Conservation (phyloP, 1,140 invertebrate species). For the Latrodectus geometricus region DNA sequence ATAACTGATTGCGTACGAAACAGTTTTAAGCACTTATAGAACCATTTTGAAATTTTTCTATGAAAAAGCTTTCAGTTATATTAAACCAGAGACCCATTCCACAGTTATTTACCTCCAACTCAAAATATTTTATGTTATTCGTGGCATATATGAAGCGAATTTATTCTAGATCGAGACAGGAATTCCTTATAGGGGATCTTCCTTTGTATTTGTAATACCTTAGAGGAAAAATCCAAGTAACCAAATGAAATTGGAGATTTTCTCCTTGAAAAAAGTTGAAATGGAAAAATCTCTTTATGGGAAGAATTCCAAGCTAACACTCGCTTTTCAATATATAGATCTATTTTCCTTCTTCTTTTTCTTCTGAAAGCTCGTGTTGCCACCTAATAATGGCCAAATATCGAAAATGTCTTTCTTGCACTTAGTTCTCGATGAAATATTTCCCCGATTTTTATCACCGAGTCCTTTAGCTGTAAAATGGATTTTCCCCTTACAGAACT, state of each 20-base stretch:
- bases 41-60: too few species aligned
- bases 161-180: background rate
- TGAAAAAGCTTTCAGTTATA: too few species aligned
- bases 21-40: too few species aligned
- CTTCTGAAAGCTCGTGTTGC: background rate
- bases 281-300: background rate
- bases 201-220: background rate
- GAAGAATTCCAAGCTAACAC: background rate
- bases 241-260: background rate
- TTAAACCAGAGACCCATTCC: too few species aligned
- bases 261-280: background rate
- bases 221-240: background rate
- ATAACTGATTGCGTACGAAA: too few species aligned
- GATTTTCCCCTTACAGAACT: background rate
- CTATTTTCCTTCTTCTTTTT: background rate
- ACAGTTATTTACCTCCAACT: too few species aligned
- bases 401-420: background rate
- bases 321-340: slow-evolving; percentile 2
- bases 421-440: background rate
- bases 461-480: slow-evolving; percentile 1
- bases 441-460: background rate
- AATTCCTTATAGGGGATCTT: background rate
- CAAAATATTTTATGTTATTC: too few species aligned
- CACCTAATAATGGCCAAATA: background rate
- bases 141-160: too few species aligned